phyloP scores from a whole-genome alignment of 2,797 vertebrate species.

The Sandelia bainsii region DNA sequence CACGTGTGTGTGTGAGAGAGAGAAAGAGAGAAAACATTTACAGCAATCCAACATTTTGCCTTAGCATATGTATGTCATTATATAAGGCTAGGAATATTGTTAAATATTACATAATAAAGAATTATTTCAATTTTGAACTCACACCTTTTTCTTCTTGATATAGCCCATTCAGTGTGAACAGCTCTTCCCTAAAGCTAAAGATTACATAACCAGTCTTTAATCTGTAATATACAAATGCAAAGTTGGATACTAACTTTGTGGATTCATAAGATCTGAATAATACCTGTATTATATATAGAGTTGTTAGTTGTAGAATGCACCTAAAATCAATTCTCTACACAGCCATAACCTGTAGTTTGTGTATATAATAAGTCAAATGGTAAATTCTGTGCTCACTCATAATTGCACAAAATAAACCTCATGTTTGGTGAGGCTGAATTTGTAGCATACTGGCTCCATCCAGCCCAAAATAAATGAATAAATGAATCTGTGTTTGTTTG shows the following conservation, averaged over 20 bases:
- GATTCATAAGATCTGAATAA: conserved; percentile 34
- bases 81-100: background rate
- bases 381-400: conserved; percentile 31
- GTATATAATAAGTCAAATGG: background rate
- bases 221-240: conserved; percentile 40
- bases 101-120: conserved; percentile 3
- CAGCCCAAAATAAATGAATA: conserved; percentile 34
- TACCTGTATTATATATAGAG: conserved; percentile 24
- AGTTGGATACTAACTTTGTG: conserved; percentile 32
- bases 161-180: conserved; percentile 24
- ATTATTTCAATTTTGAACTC: background rate
- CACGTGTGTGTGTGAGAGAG: too few relatives aligned
- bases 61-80: background rate
- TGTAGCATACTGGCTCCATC: conserved; percentile 5
- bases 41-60: background rate
- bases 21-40: background rate
- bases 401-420: conserved; percentile 20
- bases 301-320: conserved; percentile 25
- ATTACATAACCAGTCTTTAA: conserved; percentile 31
- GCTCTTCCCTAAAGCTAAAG: conserved; percentile 28
- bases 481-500: conserved; percentile 42
- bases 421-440: conserved; percentile 16
- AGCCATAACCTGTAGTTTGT: conserved; percentile 12
- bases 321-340: conserved; percentile 29
- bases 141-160: conserved; percentile 20